These are phyloP conservation scores for Huso huso DNA, from an alignment of 2,797 vertebrate genomes.

Conservation along the genomic window DNA sequence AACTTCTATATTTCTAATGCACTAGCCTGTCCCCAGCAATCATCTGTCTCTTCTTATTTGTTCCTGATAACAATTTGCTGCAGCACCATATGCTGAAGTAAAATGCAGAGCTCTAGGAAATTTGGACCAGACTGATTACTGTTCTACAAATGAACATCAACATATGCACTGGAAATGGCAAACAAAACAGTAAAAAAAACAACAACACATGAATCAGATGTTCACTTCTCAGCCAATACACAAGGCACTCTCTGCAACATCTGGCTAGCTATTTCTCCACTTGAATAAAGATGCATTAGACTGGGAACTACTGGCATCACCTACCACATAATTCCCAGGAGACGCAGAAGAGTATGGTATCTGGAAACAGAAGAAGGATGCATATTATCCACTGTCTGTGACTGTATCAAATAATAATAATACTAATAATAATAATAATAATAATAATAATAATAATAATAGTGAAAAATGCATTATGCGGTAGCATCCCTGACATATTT, in stretches of 20 bases:
- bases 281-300: conserved; percentile 40
- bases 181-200: conserved; percentile 25
- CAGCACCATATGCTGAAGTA: conserved; percentile 27
- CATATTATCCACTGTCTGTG: not conserved
- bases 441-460: too few relatives aligned
- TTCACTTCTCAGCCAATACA: conserved; percentile 44
- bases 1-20: not conserved
- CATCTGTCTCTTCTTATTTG: conserved; percentile 9
- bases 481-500: too few relatives aligned
- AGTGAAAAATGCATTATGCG: too few relatives aligned
- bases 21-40: conserved; percentile 5
- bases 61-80: conserved; percentile 14
- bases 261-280: conserved; percentile 41
- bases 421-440: too few relatives aligned
- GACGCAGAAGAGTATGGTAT: conserved; percentile 94
- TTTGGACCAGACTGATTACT: conserved; percentile 42
- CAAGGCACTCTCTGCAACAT: conserved; percentile 46
- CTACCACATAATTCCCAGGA: conserved; percentile 95
- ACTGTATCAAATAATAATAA: too few relatives aligned
- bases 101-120: conserved; percentile 29
- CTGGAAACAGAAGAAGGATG: conserved; percentile 54
- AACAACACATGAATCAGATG: conserved; percentile 36
- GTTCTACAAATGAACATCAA: conserved; percentile 39
- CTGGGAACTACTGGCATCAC: conserved; percentile 42
- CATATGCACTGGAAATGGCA: conserved; percentile 35